A percentile compares a stretch with the other conserved stretches of the same genome.
phyloP scores from a whole-genome alignment of 2,797 vertebrate genomes.

The Halcyon leucocephala region DNA sequence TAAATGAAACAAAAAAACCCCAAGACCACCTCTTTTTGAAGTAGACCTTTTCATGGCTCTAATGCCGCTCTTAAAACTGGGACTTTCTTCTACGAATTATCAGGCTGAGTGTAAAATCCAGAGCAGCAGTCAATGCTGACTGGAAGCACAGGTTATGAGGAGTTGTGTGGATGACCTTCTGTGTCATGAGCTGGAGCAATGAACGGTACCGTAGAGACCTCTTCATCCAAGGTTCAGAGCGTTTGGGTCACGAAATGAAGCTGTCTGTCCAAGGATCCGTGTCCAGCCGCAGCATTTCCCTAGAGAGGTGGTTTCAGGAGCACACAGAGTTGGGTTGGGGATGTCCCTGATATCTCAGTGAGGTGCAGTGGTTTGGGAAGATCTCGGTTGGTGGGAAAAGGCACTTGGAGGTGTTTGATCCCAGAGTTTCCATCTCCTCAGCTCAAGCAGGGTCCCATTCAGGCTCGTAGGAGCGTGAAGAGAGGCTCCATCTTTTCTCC shows the following conservation, averaged over 20 bases:
- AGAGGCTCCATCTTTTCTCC: background rate
- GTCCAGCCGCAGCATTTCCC: background rate
- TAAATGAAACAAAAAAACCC: background rate
- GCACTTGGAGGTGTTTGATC: background rate
- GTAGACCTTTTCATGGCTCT: background rate
- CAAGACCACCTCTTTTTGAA: background rate
- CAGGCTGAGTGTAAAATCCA: fast-evolving
- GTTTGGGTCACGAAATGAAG: background rate
- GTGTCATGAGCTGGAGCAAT: background rate
- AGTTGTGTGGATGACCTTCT: background rate
- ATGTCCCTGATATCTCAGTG: background rate
- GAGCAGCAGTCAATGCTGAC: fast-evolving
- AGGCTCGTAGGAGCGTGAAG: fast-evolving
- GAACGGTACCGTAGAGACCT: background rate
- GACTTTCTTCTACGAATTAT: background rate
- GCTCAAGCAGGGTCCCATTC: background rate
- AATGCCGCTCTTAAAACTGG: background rate
- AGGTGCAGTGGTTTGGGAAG: background rate
- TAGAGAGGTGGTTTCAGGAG: background rate
- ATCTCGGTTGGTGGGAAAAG: background rate
- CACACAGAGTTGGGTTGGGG: background rate
- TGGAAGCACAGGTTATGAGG: background rate
- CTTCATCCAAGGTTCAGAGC: fast-evolving
- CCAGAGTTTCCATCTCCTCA: fast-evolving
- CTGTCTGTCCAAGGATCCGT: background rate